Base-by-base conservation (phyloP, 2,888 invertebrate genomes). In the Cryptocephalus moraei region DNA sequence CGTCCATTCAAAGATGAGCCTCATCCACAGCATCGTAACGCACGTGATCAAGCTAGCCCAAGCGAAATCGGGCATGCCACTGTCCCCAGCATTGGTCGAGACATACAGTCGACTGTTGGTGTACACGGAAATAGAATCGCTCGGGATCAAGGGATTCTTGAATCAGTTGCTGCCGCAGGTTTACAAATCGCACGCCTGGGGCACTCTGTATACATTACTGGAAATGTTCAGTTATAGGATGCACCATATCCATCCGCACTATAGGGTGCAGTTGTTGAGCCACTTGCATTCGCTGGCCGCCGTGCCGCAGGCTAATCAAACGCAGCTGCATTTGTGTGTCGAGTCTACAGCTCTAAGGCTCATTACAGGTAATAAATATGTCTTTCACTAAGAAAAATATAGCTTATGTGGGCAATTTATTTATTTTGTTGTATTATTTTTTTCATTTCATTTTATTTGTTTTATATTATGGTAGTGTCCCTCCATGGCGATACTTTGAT, bases 151-250 rank as follows among this genome's bases (percentile, higher is more conserved):
- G 73, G 93, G 92, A 45, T 95, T 95, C 68, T 87, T 95, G 57
- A 87, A 91, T 86, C 92, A 93, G 71, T 71, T 95, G 39, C 70
- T 96, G 54, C 93, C 95, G 0, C 87, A 85, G 31, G 93, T 62
- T 1, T 62, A 60, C 46, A 91, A 91, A 68, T 86, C 86, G 10
- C 91, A 93, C 60, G 91, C 92, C 1, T 93, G 93, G 93, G 91
- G 91, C 14, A 94, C 92, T 46, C 75, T 96, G n/a, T 93, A 95
- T 66, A 94, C 93, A 0, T 73, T 96, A 34, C 69, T 96, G 62
- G 95, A 96, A 70, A 95, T 96, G 94, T 94, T 95, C 68, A 92
- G 91, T 50, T 94, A 94, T 67, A 79, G 96, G 41, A 84, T 96
- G 71, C 94, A 95, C 68, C 95, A 96, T 69, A 93, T 95, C 56